Evolutionary conservation across 2,113 vertebrate genomes (phyloP).

Genomic region (Otolemur garnettii): DNA sequence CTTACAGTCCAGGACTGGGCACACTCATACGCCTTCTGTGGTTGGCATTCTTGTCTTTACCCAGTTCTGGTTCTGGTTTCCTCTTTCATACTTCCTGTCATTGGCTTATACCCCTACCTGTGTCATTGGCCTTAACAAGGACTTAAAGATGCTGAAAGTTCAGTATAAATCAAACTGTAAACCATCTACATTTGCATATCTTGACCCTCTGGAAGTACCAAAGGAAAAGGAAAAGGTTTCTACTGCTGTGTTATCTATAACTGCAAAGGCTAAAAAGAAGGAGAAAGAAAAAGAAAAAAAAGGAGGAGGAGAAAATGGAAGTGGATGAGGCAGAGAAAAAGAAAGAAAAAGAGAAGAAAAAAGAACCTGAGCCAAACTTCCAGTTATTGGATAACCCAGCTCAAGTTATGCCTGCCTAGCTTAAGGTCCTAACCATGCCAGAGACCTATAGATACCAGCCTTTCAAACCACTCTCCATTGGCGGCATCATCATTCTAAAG

Average conservation of each 20-base stretch:
- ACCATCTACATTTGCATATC: constrained; percentile 98
- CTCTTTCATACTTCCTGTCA: constrained; percentile 97
- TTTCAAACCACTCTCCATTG: constrained; percentile 97
- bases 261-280: constrained; percentile 99
- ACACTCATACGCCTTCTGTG: constrained; percentile 99
- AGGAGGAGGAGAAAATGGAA: constrained; percentile 97
- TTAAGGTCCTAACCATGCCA: constrained; percentile 97
- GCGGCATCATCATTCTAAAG: constrained; percentile 98
- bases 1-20: constrained; percentile 98
- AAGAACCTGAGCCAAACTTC: constrained; percentile 97
- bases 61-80: constrained; percentile 99
- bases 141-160: constrained; percentile 99
- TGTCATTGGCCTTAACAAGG: constrained; percentile 99
- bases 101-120: constrained; percentile 98
- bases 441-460: constrained; percentile 98
- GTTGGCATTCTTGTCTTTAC: constrained; percentile 99
- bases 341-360: constrained; percentile 98
- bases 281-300: constrained; percentile 97
- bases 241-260: constrained; percentile 98
- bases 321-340: constrained; percentile 95
- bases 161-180: constrained; percentile 99
- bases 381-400: constrained; percentile 98
- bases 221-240: constrained; percentile 99
- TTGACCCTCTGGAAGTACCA: constrained; percentile 97
- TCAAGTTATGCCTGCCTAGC: constrained; percentile 97